Percentiles rank a stretch among this genome's conserved stretches.
Conservation (phyloP, 2,888 invertebrate genomes). For the Brenthis daphne region DNA sequence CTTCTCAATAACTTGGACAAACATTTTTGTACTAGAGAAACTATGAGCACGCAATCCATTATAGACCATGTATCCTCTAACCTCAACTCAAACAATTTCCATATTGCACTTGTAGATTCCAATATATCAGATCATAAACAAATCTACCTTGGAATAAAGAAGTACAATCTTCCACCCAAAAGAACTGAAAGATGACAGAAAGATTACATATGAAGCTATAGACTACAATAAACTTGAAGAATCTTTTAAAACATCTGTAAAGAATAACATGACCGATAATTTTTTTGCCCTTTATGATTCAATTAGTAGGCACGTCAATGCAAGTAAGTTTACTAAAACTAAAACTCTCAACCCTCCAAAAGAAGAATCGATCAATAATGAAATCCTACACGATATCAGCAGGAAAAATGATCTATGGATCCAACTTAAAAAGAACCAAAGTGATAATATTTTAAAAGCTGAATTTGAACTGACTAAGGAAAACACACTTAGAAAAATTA, state of each 20-base stretch:
- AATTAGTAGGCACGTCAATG: background rate
- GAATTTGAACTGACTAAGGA: too few species aligned
- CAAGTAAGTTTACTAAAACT: background rate
- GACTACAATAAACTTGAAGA: constrained; percentile 5
- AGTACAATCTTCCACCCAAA: background rate
- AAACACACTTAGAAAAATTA: too few species aligned
- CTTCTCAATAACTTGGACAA: too few species aligned
- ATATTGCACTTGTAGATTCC: too few species aligned
- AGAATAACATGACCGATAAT: background rate
- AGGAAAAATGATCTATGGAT: too few species aligned
- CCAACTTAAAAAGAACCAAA: too few species aligned
- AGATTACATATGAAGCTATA: background rate
- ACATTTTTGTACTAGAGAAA: too few species aligned
- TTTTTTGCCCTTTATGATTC: background rate
- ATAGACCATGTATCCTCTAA: too few species aligned
- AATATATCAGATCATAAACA: too few species aligned
- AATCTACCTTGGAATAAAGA: background rate
- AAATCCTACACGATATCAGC: background rate
- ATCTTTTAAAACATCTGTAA: background rate
- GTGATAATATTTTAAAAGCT: too few species aligned
- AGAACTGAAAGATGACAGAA: background rate
- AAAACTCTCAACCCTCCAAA: background rate
- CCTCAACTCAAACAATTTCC: too few species aligned
- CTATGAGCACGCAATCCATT: too few species aligned
- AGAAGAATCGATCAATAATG: constrained; percentile 4